Evolutionary conservation across 1,140 invertebrate genomes (phyloP).

Genomic region (Heliconius hermathena): DNA sequence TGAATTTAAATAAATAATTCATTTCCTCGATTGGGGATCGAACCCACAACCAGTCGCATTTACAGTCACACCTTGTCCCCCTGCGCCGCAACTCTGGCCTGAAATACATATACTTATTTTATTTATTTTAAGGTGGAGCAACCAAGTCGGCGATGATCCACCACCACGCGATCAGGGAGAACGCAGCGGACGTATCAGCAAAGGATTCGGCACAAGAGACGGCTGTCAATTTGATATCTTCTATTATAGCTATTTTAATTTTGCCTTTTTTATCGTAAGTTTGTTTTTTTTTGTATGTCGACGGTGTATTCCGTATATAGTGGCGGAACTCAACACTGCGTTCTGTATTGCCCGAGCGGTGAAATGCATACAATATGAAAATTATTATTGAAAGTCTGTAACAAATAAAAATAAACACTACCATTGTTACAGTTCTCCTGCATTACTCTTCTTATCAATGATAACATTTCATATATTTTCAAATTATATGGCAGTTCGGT

Average conservation of each 20-base stretch:
- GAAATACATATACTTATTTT: not conserved
- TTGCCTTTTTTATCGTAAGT: not conserved
- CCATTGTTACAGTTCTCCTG: slow-evolving; percentile 52
- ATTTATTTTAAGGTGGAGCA: slow-evolving; percentile 84
- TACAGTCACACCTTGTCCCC: too few species aligned
- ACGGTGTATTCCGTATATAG: not conserved
- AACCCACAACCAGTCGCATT: too few species aligned
- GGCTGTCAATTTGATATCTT: slow-evolving; percentile 93
- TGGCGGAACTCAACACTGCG: not conserved
- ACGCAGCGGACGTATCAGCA: slow-evolving; percentile 96
- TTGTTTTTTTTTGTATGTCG: not conserved
- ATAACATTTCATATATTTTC: slow-evolving; percentile 92
- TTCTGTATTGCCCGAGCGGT: not conserved
- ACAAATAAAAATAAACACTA: too few species aligned
- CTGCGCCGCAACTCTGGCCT: too few species aligned
- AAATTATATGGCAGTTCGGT: slow-evolving; percentile 92
- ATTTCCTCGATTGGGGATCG: too few species aligned
- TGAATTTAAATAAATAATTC: too few species aligned
- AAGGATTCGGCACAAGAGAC: slow-evolving; percentile 99
- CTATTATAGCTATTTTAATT: slow-evolving; percentile 83
- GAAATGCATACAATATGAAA: not conserved
- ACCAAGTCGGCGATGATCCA: slow-evolving; percentile 96
- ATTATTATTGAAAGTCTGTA: too few species aligned
- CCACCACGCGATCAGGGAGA: slow-evolving; percentile 94
- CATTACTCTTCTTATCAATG: slow-evolving; percentile 79